phyloP scores from a whole-genome alignment of 2,797 vertebrate genomes.

The Antennarius maculatus region DNA sequence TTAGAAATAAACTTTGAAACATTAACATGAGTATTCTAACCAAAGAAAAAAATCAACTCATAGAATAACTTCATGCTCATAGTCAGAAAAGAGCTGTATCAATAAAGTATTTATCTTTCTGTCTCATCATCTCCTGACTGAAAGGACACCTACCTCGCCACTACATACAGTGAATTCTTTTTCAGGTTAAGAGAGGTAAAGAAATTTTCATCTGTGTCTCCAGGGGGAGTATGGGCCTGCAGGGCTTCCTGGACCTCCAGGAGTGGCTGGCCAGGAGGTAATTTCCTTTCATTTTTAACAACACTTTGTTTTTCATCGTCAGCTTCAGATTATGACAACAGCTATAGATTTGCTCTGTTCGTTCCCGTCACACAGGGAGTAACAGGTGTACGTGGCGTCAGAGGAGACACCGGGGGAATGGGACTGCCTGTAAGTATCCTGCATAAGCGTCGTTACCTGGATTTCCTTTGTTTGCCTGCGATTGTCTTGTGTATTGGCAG shows the following conservation, averaged over 20 bases:
- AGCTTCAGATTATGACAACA: not conserved
- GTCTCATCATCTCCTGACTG: conserved; percentile 7
- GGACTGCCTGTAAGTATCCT: conserved; percentile 78
- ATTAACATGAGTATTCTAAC: not conserved
- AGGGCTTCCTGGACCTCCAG: conserved; percentile 66
- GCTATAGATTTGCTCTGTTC: conserved; percentile 7
- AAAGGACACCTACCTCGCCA: not conserved
- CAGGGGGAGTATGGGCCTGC: conserved; percentile 68
- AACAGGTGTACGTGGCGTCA: conserved; percentile 75
- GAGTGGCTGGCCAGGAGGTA: conserved; percentile 70
- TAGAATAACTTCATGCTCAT: not conserved
- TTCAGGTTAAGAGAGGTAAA: not conserved
- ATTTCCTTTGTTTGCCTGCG: not conserved
- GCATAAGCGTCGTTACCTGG: not conserved
- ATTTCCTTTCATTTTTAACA: not conserved
- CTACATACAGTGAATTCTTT: not conserved
- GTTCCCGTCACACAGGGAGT: conserved; percentile 74
- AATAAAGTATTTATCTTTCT: not conserved
- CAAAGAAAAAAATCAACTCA: not conserved
- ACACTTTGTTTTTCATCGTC: not conserved
- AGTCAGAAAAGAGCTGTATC: not conserved
- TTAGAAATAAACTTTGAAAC: no score
- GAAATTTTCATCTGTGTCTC: conserved; percentile 6
- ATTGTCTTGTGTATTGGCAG: not conserved
- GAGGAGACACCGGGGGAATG: conserved; percentile 80